Percentiles rank a stretch among this genome's conserved stretches.
Evolutionary conservation across 2,113 vertebrate genomes (phyloP).

Genomic region (Coregonus clupeaformis): DNA sequence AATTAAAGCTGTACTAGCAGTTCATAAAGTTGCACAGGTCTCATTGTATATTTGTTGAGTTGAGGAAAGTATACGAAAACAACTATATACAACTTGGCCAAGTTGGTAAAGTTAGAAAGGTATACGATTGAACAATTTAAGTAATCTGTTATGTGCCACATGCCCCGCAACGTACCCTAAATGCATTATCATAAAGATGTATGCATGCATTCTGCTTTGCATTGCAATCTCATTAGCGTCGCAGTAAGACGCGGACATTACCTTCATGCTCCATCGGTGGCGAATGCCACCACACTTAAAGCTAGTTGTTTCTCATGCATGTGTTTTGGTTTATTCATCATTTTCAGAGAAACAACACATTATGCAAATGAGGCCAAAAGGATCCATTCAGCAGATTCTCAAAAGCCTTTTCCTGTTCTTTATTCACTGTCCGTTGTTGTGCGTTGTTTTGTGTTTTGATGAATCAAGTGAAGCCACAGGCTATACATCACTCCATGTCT

Average conservation of each 20-base stretch:
- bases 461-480: constrained; percentile 61
- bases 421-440: constrained; percentile 46
- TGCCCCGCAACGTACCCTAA: neutral
- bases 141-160: constrained; percentile 3
- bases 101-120: neutral
- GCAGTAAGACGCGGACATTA: constrained; percentile 37
- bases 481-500: constrained; percentile 61
- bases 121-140: neutral
- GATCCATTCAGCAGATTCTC: constrained; percentile 62
- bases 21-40: no score
- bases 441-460: constrained; percentile 63
- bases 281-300: constrained; percentile 46
- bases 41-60: no score
- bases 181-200: constrained; percentile 22
- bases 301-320: constrained; percentile 51
- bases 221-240: constrained; percentile 50
- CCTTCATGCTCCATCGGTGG: constrained; percentile 48
- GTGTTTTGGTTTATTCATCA: constrained; percentile 69
- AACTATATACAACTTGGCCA: no score
- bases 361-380: constrained; percentile 68
- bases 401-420: constrained; percentile 55
- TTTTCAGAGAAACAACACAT: constrained; percentile 71
- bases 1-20: no score
- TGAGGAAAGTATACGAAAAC: no score
- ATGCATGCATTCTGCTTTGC: constrained; percentile 17